Base-by-base conservation (phyloP, 1,140 invertebrate species). In the Drosophila dunni region DNA sequence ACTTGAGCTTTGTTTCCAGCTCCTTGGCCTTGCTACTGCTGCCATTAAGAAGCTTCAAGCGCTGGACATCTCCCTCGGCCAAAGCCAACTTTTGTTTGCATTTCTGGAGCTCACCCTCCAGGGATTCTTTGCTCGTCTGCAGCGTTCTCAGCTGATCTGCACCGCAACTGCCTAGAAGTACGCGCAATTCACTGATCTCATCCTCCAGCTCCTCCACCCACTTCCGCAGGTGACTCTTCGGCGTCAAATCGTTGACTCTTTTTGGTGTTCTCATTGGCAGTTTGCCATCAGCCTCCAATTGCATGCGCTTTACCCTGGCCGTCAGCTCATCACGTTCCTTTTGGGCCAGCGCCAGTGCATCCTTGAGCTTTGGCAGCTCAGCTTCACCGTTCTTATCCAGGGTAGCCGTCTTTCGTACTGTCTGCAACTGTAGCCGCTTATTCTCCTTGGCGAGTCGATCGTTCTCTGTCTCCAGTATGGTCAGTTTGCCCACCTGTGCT, bases 401-500 rank as follows among this genome's bases (percentile, higher is more conserved):
- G 5, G 75, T 75, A 20, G 57, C 50, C 0, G 75, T 54, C 40
- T 80, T 88, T 7, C 88, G 78, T 7, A 91, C 24, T 0, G 71
- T 64, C 15, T 79, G 68, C 17, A 92, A 92, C 91, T 93, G 93
- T 78, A 96, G 88, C 64, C 94, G 94, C 83, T 95, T 96, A 85
- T 97, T 97, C 91, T 97, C 96, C 44, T 94, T 93, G 62, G 93
- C 92, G 38, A 97, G 82, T 86, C 95, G 95, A 79, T 97, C 96
- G 91, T 96, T 96, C 81, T 97, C 96, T 8, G 93, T 92, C 92
- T 97, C 96, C 42, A 97, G 89, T 17, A 92, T 93, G 78, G 94
- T 94, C 48, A 94, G 94, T 92, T 95, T 96, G 29, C 94, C 92
- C 74, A 97, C 88, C 93, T 97, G 96, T 1, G 95, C 94, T 75